Conservation (phyloP, 2,797 vertebrate species). For the Gymnoscopelus braueri region DNA sequence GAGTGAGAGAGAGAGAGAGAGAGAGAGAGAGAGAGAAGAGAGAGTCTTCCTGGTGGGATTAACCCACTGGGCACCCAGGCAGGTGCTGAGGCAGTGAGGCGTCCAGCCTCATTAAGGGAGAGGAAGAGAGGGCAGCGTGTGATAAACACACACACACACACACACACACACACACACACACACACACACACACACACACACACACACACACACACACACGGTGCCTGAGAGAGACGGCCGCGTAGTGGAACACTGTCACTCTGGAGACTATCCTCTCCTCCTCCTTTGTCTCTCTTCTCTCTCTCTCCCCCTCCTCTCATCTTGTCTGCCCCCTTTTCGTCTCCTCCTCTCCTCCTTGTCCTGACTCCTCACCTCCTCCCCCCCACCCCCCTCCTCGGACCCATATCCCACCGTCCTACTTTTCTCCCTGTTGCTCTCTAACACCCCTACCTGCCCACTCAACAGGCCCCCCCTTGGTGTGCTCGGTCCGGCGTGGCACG, state of each 20-base stretch:
- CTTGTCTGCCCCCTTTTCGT: background rate
- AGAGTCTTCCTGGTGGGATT: conserved; percentile 73
- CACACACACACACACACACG: conserved; percentile 42
- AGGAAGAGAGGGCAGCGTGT: conserved; percentile 66
- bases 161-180: conserved; percentile 8
- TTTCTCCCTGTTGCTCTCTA: background rate
- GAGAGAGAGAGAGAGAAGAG: background rate
- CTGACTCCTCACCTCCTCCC: background rate
- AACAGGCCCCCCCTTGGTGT: conserved; percentile 16
- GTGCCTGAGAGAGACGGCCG: conserved; percentile 24
- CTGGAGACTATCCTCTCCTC: conserved; percentile 17
- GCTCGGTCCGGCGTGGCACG: conserved; percentile 26
- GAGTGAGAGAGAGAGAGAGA: too few species aligned
- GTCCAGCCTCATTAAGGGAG: conserved; percentile 79
- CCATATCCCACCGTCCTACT: conserved; percentile 1
- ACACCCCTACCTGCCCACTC: conserved; percentile 1
- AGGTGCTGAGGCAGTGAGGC: conserved; percentile 77
- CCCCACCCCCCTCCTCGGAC: background rate
- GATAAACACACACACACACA: conserved; percentile 66
- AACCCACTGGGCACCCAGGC: conserved; percentile 79
- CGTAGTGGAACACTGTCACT: conserved; percentile 38
- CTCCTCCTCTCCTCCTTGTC: conserved; percentile 6
- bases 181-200: conserved; percentile 20
- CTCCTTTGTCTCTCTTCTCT: conserved; percentile 3
- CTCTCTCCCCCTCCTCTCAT: background rate